These are phyloP conservation scores for Cynodonichthys magdalenae DNA, from an alignment of 2,797 vertebrate genomes.

Conservation along the genomic window DNA sequence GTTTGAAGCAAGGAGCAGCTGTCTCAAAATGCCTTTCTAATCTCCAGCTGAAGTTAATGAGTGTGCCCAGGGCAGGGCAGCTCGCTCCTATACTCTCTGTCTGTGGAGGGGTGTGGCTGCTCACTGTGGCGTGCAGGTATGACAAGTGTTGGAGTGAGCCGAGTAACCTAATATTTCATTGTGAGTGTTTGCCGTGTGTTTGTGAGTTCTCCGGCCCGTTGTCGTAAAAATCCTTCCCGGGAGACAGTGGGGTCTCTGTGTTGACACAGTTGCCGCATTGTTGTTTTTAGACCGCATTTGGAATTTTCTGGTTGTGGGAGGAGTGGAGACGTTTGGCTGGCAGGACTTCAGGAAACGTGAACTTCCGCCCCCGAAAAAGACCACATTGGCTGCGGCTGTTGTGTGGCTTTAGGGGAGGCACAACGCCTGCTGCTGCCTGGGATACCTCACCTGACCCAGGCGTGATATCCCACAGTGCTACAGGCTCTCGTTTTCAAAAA, in stretches of 20 bases:
- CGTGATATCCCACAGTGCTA: conserved; percentile 12
- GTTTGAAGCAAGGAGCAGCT: conserved; percentile 68
- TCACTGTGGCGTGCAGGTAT: conserved; percentile 77
- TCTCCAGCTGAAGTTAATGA: conserved; percentile 74
- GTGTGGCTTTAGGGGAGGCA: conserved; percentile 66
- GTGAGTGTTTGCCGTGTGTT: conserved; percentile 46
- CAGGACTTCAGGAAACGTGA: conserved; percentile 76
- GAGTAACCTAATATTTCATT: conserved; percentile 71
- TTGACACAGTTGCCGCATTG: conserved; percentile 87
- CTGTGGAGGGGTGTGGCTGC: conserved; percentile 60
- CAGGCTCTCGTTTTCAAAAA: conserved; percentile 7
- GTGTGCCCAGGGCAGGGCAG: conserved; percentile 61
- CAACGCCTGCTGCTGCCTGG: conserved; percentile 59
- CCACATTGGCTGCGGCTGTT: conserved; percentile 84
- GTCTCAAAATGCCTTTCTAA: conserved; percentile 72
- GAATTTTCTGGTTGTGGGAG: conserved; percentile 74
- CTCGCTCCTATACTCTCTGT: conserved; percentile 57
- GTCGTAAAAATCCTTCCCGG: conserved; percentile 72
- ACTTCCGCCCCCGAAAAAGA: conserved; percentile 68
- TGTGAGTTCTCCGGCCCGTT: conserved; percentile 50
- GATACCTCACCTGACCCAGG: conserved; percentile 64
- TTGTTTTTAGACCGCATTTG: conserved; percentile 86
- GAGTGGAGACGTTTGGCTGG: conserved; percentile 59
- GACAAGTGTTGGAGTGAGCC: conserved; percentile 63
- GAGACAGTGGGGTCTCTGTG: conserved; percentile 69